These are phyloP conservation scores for Troides helena DNA, from an alignment of 2,888 invertebrate genomes.

Conservation along the genomic window DNA sequence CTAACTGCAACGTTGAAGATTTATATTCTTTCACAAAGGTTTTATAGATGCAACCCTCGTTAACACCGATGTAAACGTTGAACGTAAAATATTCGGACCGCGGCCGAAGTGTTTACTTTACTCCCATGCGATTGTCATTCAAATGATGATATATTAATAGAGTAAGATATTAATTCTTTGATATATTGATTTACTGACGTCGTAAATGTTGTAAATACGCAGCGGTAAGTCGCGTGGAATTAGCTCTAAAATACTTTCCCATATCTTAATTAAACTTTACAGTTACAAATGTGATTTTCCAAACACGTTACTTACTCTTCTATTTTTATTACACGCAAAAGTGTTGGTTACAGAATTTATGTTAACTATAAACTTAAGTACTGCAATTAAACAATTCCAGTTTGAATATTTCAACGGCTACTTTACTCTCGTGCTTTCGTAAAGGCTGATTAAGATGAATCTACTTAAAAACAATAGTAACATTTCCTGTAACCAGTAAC, in stretches of 20 bases:
- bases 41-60: conserved; percentile 72
- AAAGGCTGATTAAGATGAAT: too few species aligned
- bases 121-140: conserved; percentile 61
- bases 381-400: too few species aligned
- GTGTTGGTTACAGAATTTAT: not conserved
- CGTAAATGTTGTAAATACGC: conserved; percentile 21
- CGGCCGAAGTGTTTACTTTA: conserved; percentile 56
- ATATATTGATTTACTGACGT: conserved; percentile 23
- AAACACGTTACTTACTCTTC: not conserved
- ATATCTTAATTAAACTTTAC: conserved; percentile 19
- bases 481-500: too few species aligned
- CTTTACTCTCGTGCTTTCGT: too few species aligned
- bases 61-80: conserved; percentile 75
- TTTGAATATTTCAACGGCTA: too few species aligned
- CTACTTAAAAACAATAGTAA: too few species aligned
- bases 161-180: conserved; percentile 29
- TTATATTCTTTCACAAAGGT: conserved; percentile 69
- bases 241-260: conserved; percentile 4
- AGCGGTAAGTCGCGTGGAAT: conserved; percentile 10
- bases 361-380: not conserved
- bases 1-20: conserved; percentile 53
- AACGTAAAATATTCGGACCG: conserved; percentile 60
- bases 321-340: not conserved
- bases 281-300: conserved; percentile 1
- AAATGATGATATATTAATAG: conserved; percentile 62